Percentiles rank a stretch among this genome's conserved stretches.
Conservation (phyloP, 2,888 invertebrate genomes). For the Chloroclysta siterata region DNA sequence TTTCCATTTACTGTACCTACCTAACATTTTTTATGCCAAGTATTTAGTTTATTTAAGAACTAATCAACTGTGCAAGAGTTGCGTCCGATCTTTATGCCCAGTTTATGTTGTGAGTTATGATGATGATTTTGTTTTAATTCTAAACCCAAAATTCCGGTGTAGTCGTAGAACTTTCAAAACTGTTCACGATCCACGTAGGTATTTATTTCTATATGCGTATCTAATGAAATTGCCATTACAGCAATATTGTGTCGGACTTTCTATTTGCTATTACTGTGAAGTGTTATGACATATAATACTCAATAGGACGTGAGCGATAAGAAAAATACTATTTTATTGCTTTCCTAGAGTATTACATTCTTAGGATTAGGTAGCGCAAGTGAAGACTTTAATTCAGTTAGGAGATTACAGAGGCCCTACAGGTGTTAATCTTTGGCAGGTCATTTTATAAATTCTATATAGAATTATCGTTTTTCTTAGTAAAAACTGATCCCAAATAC, state of each 20-base stretch:
- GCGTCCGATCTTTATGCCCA: no score
- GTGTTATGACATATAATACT: constrained; percentile 25
- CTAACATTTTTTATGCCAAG: not conserved
- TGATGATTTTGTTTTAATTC: not conserved
- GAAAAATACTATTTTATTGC: constrained; percentile 19
- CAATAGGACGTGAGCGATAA: constrained; percentile 21
- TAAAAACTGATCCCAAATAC: no score
- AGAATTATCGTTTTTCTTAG: no score
- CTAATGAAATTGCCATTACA: constrained; percentile 39
- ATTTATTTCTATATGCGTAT: constrained; percentile 35
- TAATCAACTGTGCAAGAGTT: no score
- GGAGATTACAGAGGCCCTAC: constrained; percentile 46
- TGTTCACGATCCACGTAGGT: constrained; percentile 1
- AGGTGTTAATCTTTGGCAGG: constrained; percentile 41
- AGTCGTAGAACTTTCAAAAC: constrained; percentile 8
- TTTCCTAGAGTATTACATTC: constrained; percentile 24
- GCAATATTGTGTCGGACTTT: constrained; percentile 28
- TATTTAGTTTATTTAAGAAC: no score
- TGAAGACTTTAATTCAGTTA: constrained; percentile 31
- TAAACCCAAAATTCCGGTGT: not conserved
- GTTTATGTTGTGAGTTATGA: no score
- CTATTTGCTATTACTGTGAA: constrained; percentile 25
- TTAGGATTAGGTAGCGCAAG: constrained; percentile 33
- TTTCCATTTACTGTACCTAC: constrained; percentile 9
- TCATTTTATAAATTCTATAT: constrained; percentile 4